These are phyloP conservation scores for Mastomys coucha DNA, from an alignment of 2,113 vertebrate genomes.

Conservation along the genomic window DNA sequence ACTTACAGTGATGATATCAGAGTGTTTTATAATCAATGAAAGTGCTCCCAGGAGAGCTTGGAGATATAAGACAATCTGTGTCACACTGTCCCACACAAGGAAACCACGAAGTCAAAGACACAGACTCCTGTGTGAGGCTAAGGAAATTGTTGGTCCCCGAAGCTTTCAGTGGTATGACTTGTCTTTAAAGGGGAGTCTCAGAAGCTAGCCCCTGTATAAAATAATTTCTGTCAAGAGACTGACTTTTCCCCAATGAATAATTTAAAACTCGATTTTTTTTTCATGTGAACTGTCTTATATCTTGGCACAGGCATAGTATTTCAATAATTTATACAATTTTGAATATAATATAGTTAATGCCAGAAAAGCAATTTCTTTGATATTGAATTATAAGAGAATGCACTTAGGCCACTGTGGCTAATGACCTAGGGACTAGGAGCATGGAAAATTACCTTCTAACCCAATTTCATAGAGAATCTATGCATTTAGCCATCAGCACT, in stretches of 20 bases:
- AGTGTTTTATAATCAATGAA: background rate
- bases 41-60: background rate
- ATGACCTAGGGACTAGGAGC: constrained; percentile 61
- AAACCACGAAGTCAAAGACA: constrained; percentile 69
- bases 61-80: background rate
- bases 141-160: constrained; percentile 59
- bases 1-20: background rate
- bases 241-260: constrained; percentile 74
- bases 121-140: constrained; percentile 53
- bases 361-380: constrained; percentile 78
- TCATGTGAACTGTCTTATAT: constrained; percentile 59
- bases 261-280: constrained; percentile 66
- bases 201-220: constrained; percentile 57
- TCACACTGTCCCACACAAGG: background rate
- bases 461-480: constrained; percentile 54
- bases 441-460: constrained; percentile 73
- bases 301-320: constrained; percentile 76
- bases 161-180: constrained; percentile 58
- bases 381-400: constrained; percentile 82
- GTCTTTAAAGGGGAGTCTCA: constrained; percentile 72
- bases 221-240: constrained; percentile 64
- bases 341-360: constrained; percentile 72
- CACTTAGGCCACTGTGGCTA: constrained; percentile 73
- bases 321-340: constrained; percentile 61
- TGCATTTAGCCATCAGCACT: background rate